Evolutionary conservation across 2,797 vertebrate species (phyloP).

Genomic region (Labroides dimidiatus): DNA sequence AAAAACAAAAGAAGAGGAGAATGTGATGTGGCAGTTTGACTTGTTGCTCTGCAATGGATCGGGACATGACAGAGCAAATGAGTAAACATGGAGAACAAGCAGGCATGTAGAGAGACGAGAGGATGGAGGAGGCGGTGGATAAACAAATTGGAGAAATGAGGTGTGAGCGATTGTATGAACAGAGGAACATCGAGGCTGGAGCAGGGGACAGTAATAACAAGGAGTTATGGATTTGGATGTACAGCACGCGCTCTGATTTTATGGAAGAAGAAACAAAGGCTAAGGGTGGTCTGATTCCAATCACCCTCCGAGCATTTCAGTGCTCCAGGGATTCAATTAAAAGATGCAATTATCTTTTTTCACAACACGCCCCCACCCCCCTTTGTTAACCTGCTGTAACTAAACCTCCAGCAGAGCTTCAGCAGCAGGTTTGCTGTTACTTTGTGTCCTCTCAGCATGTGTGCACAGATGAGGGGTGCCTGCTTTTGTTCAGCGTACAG

Average conservation of each 20-base stretch:
- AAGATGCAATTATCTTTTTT: slow-evolving; percentile 78
- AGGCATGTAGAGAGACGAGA: neutral
- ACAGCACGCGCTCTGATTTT: neutral
- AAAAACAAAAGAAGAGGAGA: slow-evolving; percentile 26
- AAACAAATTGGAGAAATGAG: slow-evolving; percentile 22
- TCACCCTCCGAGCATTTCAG: slow-evolving; percentile 59
- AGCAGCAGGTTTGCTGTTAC: neutral
- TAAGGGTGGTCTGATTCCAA: slow-evolving; percentile 64
- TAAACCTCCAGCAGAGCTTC: slow-evolving; percentile 9
- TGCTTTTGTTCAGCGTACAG: neutral
- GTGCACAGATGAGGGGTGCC: neutral
- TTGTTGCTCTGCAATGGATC: slow-evolving; percentile 50
- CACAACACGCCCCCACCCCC: slow-evolving; percentile 29
- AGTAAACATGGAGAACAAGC: slow-evolving; percentile 43
- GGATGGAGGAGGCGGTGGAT: slow-evolving; percentile 18
- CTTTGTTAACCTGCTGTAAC: slow-evolving; percentile 27
- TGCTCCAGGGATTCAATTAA: slow-evolving; percentile 81
- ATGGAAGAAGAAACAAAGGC: slow-evolving; percentile 46
- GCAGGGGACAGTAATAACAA: neutral
- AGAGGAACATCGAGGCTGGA: neutral
- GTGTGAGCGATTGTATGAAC: neutral
- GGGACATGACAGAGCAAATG: slow-evolving; percentile 36
- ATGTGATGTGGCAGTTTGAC: slow-evolving; percentile 49
- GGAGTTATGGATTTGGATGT: slow-evolving; percentile 7
- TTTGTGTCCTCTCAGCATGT: neutral